Conservation (phyloP, 2,113 vertebrate species). For the Hiodon alosoides region DNA sequence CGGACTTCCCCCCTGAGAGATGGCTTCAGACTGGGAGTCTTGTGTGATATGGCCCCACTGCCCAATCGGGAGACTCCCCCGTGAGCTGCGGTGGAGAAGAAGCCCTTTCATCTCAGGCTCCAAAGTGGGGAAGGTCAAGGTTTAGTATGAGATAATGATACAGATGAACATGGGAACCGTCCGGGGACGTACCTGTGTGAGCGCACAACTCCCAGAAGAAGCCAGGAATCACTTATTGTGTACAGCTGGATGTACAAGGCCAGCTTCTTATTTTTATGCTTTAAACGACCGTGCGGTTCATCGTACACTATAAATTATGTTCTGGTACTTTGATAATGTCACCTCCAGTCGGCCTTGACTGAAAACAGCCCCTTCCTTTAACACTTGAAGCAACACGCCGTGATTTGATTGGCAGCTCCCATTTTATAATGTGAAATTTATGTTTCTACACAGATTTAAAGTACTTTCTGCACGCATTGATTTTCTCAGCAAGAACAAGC, state of each 20-base stretch:
- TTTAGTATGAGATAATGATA: conserved; percentile 49
- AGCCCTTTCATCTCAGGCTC: conserved; percentile 76
- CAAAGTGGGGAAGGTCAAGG: conserved; percentile 51
- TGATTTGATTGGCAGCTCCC: no score
- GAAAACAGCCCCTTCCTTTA: no score
- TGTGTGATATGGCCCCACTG: conserved; percentile 77
- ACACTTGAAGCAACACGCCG: no score
- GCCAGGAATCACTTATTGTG: conserved; percentile 1
- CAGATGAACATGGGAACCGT: conserved; percentile 72
- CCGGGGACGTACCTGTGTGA: conserved; percentile 45
- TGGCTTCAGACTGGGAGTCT: conserved; percentile 81
- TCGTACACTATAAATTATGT: neutral
- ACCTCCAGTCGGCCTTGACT: no score
- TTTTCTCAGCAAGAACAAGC: no score
- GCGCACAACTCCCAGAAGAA: conserved; percentile 10
- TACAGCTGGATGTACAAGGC: neutral
- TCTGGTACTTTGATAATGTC: no score
- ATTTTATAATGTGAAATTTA: no score
- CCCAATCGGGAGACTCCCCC: conserved; percentile 63
- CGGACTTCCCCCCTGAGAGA: conserved; percentile 72
- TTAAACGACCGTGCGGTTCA: neutral
- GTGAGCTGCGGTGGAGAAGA: conserved; percentile 72
- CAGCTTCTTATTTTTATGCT: no score
- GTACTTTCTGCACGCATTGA: no score
- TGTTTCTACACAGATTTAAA: no score